These are phyloP conservation scores for Echiichthys vipera DNA, from an alignment of 2,797 vertebrate genomes.

Conservation along the genomic window DNA sequence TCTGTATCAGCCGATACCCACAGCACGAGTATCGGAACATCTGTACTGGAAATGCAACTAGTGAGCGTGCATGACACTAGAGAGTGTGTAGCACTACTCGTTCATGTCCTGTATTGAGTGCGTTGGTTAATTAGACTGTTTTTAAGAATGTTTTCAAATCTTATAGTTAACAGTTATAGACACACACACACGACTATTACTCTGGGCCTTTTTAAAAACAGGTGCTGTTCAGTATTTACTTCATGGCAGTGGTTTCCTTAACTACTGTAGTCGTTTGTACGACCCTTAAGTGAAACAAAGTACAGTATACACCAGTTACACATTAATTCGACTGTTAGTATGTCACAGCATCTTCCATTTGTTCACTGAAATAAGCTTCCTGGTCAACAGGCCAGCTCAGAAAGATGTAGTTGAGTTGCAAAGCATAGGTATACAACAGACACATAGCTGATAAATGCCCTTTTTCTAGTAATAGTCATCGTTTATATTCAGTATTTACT, in stretches of 20 bases:
- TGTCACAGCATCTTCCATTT: slow-evolving; percentile 31
- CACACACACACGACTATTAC: slow-evolving; percentile 15
- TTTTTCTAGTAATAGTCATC: slow-evolving; percentile 15
- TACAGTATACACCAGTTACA: slow-evolving; percentile 12
- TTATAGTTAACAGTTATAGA: slow-evolving; percentile 23
- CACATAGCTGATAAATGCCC: slow-evolving; percentile 9
- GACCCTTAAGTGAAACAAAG: slow-evolving; percentile 17
- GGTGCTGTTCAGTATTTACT: slow-evolving; percentile 23
- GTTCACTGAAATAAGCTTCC: slow-evolving; percentile 22
- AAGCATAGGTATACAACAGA: slow-evolving; percentile 18
- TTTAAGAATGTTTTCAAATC: neutral
- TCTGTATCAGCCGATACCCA: no score
- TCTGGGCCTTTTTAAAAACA: slow-evolving; percentile 31
- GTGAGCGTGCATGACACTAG: slow-evolving; percentile 22
- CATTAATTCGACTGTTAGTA: slow-evolving; percentile 6
- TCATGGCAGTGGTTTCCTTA: slow-evolving; percentile 66
- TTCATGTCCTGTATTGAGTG: slow-evolving; percentile 4
- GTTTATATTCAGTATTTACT: slow-evolving; percentile 3
- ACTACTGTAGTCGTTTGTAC: slow-evolving; percentile 41
- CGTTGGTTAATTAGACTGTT: neutral
- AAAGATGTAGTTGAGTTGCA: slow-evolving; percentile 17
- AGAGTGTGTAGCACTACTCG: neutral
- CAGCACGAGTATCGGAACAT: no score
- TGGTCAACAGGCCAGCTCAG: slow-evolving; percentile 24
- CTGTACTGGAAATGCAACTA: slow-evolving; percentile 44